These are phyloP conservation scores for Lathronympha strigana DNA, from an alignment of 2,888 invertebrate species.

Conservation along the genomic window DNA sequence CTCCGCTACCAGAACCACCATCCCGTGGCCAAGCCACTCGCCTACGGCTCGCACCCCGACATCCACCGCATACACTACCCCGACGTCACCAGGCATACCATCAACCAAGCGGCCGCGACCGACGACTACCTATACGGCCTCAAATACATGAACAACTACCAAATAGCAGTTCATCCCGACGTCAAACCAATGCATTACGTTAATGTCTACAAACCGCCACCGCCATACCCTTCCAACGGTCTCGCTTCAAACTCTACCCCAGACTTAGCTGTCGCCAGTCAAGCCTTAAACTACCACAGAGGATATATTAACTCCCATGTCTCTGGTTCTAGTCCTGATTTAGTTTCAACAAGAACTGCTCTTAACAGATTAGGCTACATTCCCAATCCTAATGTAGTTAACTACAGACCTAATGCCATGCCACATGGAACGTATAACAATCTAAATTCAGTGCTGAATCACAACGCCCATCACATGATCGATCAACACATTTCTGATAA, in stretches of 20 bases:
- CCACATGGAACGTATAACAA: conserved; percentile 90
- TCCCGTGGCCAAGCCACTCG: conserved; percentile 66
- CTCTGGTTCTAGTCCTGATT: conserved; percentile 90
- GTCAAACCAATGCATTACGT: conserved; percentile 83
- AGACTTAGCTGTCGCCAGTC: conserved; percentile 90
- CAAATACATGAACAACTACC: conserved; percentile 69
- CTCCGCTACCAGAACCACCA: conserved; percentile 70
- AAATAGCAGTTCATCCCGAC: conserved; percentile 72
- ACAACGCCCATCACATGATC: conserved; percentile 80
- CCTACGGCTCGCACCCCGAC: conserved; percentile 90
- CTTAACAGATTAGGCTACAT: conserved; percentile 78
- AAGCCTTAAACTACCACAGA: conserved; percentile 78
- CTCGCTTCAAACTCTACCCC: conserved; percentile 94
- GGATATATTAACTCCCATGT: conserved; percentile 84
- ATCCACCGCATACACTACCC: conserved; percentile 88
- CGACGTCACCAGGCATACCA: conserved; percentile 85
- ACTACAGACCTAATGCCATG: conserved; percentile 67
- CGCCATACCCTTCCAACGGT: conserved; percentile 91
- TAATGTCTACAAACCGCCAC: conserved; percentile 92
- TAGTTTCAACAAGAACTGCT: conserved; percentile 89
- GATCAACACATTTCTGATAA: conserved; percentile 85
- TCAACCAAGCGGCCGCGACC: conserved; percentile 58
- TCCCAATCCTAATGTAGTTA: conserved; percentile 64
- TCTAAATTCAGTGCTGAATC: conserved; percentile 85
- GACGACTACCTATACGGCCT: conserved; percentile 71